These are phyloP conservation scores for Prunella fulvescens DNA, from an alignment of 2,113 vertebrate species.

Conservation along the genomic window DNA sequence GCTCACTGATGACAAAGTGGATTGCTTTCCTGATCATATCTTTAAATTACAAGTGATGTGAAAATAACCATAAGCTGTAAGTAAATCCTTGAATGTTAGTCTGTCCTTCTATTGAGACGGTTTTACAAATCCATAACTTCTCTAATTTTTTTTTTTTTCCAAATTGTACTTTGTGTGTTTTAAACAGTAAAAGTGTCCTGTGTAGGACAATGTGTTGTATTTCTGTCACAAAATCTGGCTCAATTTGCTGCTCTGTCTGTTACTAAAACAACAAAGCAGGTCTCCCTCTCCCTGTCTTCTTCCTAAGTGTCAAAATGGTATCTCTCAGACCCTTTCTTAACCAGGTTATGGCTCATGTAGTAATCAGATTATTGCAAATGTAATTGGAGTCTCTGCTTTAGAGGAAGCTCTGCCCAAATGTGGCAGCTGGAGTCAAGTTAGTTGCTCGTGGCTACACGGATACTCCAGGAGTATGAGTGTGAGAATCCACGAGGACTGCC, in stretches of 20 bases:
- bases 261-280: not conserved
- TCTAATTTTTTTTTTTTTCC: not conserved
- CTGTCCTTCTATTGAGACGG: not conserved
- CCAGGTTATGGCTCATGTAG: slow-evolving; percentile 15
- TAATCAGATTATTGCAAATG: slow-evolving; percentile 54
- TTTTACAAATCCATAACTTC: not conserved
- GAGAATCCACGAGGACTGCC: not conserved
- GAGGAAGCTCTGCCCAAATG: not conserved
- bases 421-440: slow-evolving; percentile 9
- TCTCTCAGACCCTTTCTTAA: slow-evolving; percentile 31
- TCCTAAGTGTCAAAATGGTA: not conserved
- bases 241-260: not conserved
- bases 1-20: not conserved
- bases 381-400: slow-evolving; percentile 40
- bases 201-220: rapidly evolving
- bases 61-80: not conserved
- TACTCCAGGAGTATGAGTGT: not conserved
- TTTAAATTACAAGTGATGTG: not conserved
- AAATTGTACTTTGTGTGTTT: not conserved
- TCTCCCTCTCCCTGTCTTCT: not conserved
- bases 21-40: not conserved
- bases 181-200: not conserved
- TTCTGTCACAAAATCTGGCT: not conserved
- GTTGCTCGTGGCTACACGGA: not conserved
- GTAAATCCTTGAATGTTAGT: not conserved